Evolutionary conservation across 2,113 vertebrate species (phyloP).

Genomic region (Paracyprichromis sp.): DNA sequence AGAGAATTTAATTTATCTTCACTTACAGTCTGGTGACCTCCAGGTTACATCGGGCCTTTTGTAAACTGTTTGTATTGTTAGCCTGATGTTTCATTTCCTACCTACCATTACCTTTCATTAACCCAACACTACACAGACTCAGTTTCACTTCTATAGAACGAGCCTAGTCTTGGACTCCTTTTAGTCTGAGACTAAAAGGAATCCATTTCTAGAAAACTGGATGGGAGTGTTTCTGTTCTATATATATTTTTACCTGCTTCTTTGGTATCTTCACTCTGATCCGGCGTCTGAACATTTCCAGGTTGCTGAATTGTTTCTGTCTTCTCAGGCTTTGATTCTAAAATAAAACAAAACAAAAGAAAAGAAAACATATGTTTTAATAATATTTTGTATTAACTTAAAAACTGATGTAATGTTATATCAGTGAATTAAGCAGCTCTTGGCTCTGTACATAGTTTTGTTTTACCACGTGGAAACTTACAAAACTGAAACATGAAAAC

Average conservation of each 20-base stretch:
- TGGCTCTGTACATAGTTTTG: fast-evolving
- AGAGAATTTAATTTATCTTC: too few species aligned
- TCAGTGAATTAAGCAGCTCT: neutral
- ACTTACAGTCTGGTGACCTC: too few species aligned
- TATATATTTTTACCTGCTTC: too few species aligned
- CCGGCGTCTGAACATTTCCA: neutral
- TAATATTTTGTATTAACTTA: neutral
- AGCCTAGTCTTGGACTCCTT: fast-evolving
- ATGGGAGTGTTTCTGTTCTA: neutral
- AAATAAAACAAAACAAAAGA: fast-evolving
- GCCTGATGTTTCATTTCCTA: fast-evolving
- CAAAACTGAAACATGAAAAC: neutral
- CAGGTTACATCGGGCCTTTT: too few species aligned
- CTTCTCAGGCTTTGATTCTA: neutral
- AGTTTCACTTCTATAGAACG: neutral
- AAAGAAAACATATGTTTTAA: fast-evolving
- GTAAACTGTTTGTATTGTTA: too few species aligned
- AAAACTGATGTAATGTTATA: fast-evolving
- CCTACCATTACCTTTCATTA: neutral
- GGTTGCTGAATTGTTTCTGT: fast-evolving
- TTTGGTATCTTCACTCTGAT: neutral
- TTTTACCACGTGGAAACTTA: neutral
- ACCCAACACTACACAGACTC: neutral
- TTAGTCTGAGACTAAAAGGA: fast-evolving
- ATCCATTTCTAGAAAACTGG: fast-evolving